Percentiles rank a stretch among this genome's conserved stretches.
Conservation (phyloP, 2,797 vertebrate species). For the Chelmon rostratus region DNA sequence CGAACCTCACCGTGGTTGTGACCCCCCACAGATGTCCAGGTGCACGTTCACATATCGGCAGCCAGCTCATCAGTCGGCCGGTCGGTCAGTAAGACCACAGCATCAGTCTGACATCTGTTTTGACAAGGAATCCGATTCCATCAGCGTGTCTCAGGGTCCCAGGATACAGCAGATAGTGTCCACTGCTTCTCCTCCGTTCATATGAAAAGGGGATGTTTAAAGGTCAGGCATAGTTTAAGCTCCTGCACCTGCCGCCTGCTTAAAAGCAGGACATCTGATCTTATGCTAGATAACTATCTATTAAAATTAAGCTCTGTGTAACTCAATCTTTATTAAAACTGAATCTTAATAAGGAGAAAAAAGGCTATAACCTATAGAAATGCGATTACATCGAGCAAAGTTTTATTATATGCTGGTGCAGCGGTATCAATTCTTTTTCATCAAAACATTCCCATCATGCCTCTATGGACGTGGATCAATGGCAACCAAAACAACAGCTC, state of each 20-base stretch:
- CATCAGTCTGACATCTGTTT: constrained; percentile 78
- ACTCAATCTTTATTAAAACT: constrained; percentile 28
- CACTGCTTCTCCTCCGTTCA: constrained; percentile 49
- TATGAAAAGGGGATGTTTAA: constrained; percentile 59
- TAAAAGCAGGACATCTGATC: constrained; percentile 41
- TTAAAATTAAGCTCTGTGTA: constrained; percentile 28
- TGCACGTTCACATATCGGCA: constrained; percentile 64
- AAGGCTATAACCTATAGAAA: constrained; percentile 22
- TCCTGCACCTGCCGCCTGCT: constrained; percentile 36
- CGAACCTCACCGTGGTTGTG: constrained; percentile 34
- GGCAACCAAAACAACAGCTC: constrained; percentile 67
- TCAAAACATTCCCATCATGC: constrained; percentile 57
- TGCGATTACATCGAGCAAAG: constrained; percentile 31
- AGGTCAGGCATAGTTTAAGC: constrained; percentile 66
- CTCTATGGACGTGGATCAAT: constrained; percentile 49
- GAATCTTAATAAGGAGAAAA: constrained; percentile 4
- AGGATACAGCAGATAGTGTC: constrained; percentile 55
- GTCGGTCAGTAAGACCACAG: constrained; percentile 65
- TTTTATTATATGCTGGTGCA: constrained; percentile 32
- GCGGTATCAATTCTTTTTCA: constrained; percentile 30
- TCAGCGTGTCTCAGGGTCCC: constrained; percentile 68
- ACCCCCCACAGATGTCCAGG: constrained; percentile 76
- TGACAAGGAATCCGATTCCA: constrained; percentile 79
- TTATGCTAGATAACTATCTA: constrained; percentile 34
- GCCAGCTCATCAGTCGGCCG: constrained; percentile 65